Conservation (phyloP, 2,113 vertebrate species). For the Malaclemys terrapin region DNA sequence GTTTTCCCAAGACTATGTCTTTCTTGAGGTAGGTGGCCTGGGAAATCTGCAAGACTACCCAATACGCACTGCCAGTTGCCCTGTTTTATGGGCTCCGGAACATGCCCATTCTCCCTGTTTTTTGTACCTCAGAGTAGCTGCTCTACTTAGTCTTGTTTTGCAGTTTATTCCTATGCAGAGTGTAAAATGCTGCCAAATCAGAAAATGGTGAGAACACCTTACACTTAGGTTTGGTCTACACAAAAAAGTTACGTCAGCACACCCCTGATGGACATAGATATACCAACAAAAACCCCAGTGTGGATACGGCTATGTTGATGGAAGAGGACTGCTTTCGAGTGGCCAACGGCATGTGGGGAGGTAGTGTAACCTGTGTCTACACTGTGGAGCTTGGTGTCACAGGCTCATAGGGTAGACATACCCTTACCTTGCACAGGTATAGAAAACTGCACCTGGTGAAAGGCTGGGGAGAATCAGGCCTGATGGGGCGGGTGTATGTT, state of each 20-base stretch:
- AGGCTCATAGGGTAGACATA: neutral
- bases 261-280: neutral
- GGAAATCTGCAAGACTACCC: neutral
- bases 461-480: neutral
- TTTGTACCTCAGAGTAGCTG: neutral
- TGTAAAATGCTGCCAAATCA: neutral
- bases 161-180: neutral
- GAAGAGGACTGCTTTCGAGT: neutral
- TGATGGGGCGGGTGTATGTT: neutral
- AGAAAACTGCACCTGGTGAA: neutral
- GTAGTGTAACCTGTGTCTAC: neutral
- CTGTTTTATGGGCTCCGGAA: neutral
- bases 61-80: neutral
- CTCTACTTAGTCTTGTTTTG: neutral
- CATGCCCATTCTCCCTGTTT: neutral
- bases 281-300: neutral
- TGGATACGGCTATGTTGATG: neutral
- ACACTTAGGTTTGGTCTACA: neutral
- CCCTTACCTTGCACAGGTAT: neutral
- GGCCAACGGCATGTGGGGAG: neutral
- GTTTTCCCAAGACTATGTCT: neutral
- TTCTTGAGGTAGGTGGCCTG: neutral
- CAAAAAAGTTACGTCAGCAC: neutral
- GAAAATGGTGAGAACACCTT: neutral
- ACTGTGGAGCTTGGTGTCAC: neutral